These are phyloP conservation scores for Eustalomyia histrio DNA, from an alignment of 2,888 invertebrate species.

Conservation along the genomic window DNA sequence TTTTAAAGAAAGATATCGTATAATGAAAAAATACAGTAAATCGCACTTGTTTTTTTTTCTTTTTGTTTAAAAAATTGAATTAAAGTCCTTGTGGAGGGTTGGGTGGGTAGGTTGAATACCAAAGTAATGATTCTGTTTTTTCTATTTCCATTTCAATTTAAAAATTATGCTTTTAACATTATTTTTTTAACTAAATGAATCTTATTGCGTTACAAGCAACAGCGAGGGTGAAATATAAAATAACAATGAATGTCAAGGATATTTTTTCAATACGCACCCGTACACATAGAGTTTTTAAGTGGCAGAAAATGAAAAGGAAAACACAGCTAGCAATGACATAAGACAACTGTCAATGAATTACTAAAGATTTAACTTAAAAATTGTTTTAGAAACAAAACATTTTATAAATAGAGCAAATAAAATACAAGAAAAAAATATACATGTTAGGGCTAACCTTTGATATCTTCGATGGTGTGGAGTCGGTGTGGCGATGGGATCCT, in stretches of 20 bases:
- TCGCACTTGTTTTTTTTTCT: conserved; percentile 29
- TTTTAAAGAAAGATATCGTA: conserved; percentile 3
- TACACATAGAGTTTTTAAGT: conserved; percentile 18
- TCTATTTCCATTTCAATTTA: conserved; percentile 48
- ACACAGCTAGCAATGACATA: conserved; percentile 22
- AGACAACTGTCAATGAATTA: conserved; percentile 56
- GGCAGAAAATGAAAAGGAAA: conserved; percentile 1
- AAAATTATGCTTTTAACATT: conserved; percentile 50
- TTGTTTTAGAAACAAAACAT: conserved; percentile 35
- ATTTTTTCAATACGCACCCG: conserved; percentile 4
- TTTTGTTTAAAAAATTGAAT: conserved; percentile 49
- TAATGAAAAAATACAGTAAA: conserved; percentile 40
- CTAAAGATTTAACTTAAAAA: conserved; percentile 52
- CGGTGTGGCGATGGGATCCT: too few species aligned
- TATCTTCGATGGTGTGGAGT: too few species aligned
- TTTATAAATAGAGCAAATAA: conserved; percentile 13
- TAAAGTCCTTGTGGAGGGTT: conserved; percentile 3
- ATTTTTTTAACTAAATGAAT: conserved; percentile 52
- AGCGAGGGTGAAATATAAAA: conserved; percentile 22
- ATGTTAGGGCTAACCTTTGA: too few species aligned
- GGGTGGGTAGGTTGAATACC: background rate
- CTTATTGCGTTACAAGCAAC: background rate
- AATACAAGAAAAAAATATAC: background rate
- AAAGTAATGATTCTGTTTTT: conserved; percentile 24
- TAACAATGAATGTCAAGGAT: conserved; percentile 54